phyloP scores from a whole-genome alignment of 30 jellyfish, hydroid and myxozoan genomes.

The Aurelia aurita complex sp. Pacific region DNA sequence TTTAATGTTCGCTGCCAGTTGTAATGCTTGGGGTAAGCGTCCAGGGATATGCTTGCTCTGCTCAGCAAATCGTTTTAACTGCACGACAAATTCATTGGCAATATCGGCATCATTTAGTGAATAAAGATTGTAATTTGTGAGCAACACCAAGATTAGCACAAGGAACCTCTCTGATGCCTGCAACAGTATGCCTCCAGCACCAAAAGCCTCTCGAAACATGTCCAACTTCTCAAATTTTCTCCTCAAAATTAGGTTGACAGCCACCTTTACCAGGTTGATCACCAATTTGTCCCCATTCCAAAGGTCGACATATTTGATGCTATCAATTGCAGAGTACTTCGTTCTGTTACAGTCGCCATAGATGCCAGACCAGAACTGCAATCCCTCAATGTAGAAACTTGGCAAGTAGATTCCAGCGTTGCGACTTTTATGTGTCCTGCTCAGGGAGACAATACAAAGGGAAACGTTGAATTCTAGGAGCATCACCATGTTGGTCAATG shows the following conservation, averaged over 20 bases:
- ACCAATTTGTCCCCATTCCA: background rate
- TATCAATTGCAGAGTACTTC: conserved; percentile 23
- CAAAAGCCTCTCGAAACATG: conserved; percentile 31
- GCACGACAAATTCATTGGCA: background rate
- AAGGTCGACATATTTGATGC: conserved; percentile 10
- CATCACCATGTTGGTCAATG: conserved; percentile 21
- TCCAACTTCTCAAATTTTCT: background rate
- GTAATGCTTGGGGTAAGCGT: conserved; percentile 4
- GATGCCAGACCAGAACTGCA: conserved; percentile 40
- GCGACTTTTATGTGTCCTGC: conserved; percentile 1
- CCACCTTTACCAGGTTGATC: background rate
- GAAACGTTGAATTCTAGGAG: conserved; percentile 50
- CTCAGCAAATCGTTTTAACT: background rate
- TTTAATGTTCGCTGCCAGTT: background rate
- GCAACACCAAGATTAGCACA: conserved; percentile 20
- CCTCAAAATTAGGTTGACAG: background rate
- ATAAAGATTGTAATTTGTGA: conserved; percentile 14
- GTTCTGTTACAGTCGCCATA: conserved; percentile 2
- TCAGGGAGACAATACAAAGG: conserved; percentile 40
- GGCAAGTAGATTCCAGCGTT: conserved; percentile 21
- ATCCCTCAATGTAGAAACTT: conserved; percentile 34
- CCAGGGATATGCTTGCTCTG: background rate
- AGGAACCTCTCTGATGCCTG: conserved; percentile 30
- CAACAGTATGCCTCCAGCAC: background rate
- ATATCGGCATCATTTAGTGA: background rate